Percentiles rank a stretch among this genome's conserved stretches.
phyloP scores from a whole-genome alignment of 2,113 vertebrate genomes.

The Hypanus sabinus region DNA sequence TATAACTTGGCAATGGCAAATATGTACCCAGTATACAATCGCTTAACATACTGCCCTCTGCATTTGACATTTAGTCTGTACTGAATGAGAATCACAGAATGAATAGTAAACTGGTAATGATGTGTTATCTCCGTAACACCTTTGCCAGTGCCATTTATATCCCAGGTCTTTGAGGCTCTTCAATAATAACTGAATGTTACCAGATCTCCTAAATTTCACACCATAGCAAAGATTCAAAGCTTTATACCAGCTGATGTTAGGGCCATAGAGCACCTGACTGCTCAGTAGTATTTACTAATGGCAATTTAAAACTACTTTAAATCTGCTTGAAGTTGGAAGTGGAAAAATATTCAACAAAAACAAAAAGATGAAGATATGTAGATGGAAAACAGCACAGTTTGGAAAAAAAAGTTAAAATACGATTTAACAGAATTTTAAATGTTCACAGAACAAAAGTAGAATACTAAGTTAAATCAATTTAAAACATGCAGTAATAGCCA shows the following conservation, averaged over 20 bases:
- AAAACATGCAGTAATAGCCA: constrained; percentile 37
- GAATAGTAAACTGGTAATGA: background rate
- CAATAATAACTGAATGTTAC: background rate
- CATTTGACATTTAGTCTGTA: background rate
- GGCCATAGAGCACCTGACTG: background rate
- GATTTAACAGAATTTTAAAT: constrained; percentile 24
- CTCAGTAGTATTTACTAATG: background rate
- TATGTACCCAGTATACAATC: background rate
- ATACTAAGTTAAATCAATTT: constrained; percentile 34
- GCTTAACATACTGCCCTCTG: background rate
- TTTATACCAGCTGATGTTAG: background rate
- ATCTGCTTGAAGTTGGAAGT: constrained; percentile 32
- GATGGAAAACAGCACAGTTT: constrained; percentile 36
- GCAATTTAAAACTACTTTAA: constrained; percentile 18
- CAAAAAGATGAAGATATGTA: constrained; percentile 32
- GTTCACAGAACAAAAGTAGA: constrained; percentile 31
- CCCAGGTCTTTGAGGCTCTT: background rate
- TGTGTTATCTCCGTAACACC: background rate
- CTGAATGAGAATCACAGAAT: background rate
- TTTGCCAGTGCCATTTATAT: background rate
- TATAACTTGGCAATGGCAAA: background rate
- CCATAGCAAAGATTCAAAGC: background rate
- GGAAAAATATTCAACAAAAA: constrained; percentile 37
- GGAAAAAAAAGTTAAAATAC: constrained; percentile 26
- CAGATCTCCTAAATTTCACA: background rate